Base-by-base conservation (phyloP, 2,113 vertebrate genomes). In the Nansenia antarctica region DNA sequence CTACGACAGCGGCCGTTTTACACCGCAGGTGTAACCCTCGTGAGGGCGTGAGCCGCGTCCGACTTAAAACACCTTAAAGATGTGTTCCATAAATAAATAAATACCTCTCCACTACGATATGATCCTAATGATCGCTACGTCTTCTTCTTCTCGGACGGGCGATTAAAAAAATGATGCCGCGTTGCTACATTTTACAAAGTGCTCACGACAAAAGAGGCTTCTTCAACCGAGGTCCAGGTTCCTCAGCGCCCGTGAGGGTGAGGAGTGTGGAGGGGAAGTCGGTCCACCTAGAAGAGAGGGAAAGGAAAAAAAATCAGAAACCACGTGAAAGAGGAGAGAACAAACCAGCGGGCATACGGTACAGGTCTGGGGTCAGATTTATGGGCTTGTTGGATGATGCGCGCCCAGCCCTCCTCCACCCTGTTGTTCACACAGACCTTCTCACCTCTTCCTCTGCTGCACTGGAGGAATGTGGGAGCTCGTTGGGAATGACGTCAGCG, bases 111-210 rank as follows among this genome's bases (percentile, higher is more conserved):
- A 30, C 73, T 76, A 72, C 42, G 34, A 18, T 22, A 59, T 27
- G 55, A 70, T 63, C 53, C 79, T 71, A 65, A 70, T 68, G 68
- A 61, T 72, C 73, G 75, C 54, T 76, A 78, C 68, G 64, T 65
- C 77, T 64, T 75, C 62, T 27, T 65, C 77, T 64, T 75, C 62
- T 27, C 64, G 64, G 14, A 62, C 80, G 30, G 60, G 37, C 62
- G 39, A 42, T 42, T 79, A 54, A 77, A 68, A 62, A 75, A 79
- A 74, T 77, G 70, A 83, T 62, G 60, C n/a, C 26, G 64, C 22
- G 27, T 42, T 82, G 80, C 84, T 86, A 88, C 88, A 76, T 87
- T 61, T 80, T 84, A 88, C 88, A 87, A 87, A 89, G 85, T 86
- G 85, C 84, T 85, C 80, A 72, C 72, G 15, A 62, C 63, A 42